Evolutionary conservation across 2,797 vertebrate genomes (phyloP).

Genomic region (Lepilemur ruficaudatus): DNA sequence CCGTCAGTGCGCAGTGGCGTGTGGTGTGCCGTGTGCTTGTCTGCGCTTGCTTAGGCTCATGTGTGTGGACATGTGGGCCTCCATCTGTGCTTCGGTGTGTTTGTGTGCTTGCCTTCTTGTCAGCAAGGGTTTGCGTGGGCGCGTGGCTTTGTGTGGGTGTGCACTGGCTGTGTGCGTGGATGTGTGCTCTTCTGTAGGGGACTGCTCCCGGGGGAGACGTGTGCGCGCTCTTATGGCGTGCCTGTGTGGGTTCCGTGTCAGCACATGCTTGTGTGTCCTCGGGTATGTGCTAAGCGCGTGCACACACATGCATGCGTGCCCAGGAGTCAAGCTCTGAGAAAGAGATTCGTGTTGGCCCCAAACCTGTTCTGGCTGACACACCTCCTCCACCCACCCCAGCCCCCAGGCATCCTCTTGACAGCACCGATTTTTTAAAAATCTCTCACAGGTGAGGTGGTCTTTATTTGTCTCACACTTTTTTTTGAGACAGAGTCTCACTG

Average conservation of each 20-base stretch:
- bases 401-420: neutral
- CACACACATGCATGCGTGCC: neutral
- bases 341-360: neutral
- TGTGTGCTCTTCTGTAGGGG: neutral
- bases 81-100: neutral
- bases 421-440: neutral
- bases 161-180: fast-evolving
- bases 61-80: no score
- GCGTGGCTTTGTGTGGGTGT: neutral
- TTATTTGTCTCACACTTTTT: neutral
- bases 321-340: neutral
- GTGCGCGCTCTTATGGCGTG: neutral
- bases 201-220: fast-evolving
- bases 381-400: neutral
- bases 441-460: neutral
- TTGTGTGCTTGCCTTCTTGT: neutral
- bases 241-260: neutral
- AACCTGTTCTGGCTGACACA: fast-evolving
- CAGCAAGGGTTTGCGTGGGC: neutral
- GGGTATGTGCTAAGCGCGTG: neutral
- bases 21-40: neutral
- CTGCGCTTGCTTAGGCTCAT: neutral
- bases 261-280: neutral
- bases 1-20: neutral
- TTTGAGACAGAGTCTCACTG: no score